Conservation (phyloP, 2,797 vertebrate species). For the Notoglanidium macrostoma region DNA sequence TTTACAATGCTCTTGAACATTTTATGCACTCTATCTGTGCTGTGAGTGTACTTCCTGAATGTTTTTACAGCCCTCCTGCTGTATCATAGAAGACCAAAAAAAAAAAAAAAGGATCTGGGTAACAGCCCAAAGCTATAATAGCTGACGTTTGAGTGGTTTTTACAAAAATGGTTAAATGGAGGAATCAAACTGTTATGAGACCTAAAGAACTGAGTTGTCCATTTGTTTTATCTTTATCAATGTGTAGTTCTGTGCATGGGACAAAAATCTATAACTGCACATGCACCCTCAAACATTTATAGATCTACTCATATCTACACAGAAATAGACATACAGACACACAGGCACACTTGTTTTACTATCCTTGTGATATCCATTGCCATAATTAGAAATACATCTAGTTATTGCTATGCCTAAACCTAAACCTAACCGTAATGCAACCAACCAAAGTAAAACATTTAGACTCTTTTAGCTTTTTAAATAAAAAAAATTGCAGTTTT, state of each 20-base stretch:
- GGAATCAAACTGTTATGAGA: neutral
- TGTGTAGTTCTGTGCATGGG: neutral
- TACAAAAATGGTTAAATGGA: constrained; percentile 26
- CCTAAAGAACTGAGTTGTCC: neutral
- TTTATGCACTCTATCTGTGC: constrained; percentile 10
- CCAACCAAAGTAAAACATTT: no score
- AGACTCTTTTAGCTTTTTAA: no score
- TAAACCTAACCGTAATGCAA: no score
- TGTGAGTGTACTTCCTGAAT: constrained; percentile 30
- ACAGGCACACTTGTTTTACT: no score
- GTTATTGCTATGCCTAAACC: no score
- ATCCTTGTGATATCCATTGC: no score
- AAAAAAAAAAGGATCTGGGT: neutral
- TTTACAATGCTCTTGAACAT: constrained; percentile 20
- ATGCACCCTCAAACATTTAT: neutral
- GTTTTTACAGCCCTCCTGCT: constrained; percentile 23
- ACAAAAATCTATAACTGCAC: constrained; percentile 5
- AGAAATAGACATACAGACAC: neutral
- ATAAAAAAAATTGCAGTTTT: no score
- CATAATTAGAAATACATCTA: no score
- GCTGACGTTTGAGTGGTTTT: neutral
- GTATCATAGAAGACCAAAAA: constrained; percentile 18
- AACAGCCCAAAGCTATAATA: neutral
- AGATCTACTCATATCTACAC: neutral
- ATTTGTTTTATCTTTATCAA: constrained; percentile 5